Evolutionary conservation across 2,797 vertebrate species (phyloP).

Genomic region (Glyptemys insculpta): DNA sequence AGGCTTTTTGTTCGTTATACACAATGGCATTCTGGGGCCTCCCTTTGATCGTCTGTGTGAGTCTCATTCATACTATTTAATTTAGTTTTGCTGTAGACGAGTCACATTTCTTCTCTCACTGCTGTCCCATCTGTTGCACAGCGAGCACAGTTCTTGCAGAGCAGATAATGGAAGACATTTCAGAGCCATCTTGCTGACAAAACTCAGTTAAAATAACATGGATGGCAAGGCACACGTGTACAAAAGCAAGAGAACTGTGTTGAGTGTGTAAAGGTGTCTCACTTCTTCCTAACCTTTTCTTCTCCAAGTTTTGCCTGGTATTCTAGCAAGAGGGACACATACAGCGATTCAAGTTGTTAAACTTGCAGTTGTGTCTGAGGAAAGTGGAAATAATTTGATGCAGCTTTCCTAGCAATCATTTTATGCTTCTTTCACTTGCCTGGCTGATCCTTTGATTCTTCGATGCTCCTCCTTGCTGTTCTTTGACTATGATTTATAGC

Average conservation of each 20-base stretch:
- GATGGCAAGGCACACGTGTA: neutral
- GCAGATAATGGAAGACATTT: neutral
- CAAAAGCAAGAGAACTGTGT: neutral
- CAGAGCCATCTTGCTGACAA: neutral
- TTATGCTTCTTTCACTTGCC: neutral
- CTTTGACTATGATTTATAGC: neutral
- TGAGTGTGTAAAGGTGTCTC: neutral
- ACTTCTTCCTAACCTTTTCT: neutral
- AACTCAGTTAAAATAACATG: neutral
- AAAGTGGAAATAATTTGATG: neutral
- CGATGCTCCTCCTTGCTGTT: neutral
- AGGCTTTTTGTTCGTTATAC: neutral
- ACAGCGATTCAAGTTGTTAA: neutral
- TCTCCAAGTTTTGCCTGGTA: neutral
- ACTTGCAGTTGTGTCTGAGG: neutral
- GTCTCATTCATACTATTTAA: neutral
- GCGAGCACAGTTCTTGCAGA: neutral
- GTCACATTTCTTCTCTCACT: neutral
- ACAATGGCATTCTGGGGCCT: neutral
- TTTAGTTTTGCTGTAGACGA: neutral
- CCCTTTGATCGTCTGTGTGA: neutral
- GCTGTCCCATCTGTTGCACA: neutral
- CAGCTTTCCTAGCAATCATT: rapidly evolving
- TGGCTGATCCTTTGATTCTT: neutral
- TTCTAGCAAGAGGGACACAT: rapidly evolving